A percentile compares a stretch with the other conserved stretches of the same genome.
Conservation (phyloP, 2,888 invertebrate genomes). For the Drosophila maculinotata region DNA sequence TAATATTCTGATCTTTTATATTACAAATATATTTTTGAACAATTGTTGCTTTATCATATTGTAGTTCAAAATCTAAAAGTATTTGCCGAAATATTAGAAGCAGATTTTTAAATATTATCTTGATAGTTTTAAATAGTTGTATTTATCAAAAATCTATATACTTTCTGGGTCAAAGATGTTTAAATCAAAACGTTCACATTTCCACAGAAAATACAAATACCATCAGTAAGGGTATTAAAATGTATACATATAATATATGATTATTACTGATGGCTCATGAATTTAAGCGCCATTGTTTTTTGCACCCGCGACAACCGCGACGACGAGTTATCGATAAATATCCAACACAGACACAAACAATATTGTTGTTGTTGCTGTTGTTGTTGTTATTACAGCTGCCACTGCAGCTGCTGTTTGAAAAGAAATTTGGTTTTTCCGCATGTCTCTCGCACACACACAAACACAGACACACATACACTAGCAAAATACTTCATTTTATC, state of each 20-base stretch:
- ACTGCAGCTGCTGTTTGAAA: constrained; percentile 51
- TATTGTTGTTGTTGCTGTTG: constrained; percentile 55
- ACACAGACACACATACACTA: constrained; percentile 27
- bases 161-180: no score
- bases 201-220: background rate
- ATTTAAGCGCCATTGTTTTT: constrained; percentile 66
- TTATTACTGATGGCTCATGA: constrained; percentile 68
- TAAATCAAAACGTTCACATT: no score
- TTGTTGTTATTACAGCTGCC: constrained; percentile 35
- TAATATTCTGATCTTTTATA: background rate
- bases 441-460: constrained; percentile 40
- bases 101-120: no score
- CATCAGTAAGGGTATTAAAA: background rate
- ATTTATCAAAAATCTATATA: no score
- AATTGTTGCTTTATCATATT: no score
- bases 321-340: constrained; percentile 76
- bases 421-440: constrained; percentile 67
- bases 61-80: no score
- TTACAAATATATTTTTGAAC: no score
- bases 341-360: constrained; percentile 61
- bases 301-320: constrained; percentile 31
- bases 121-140: no score
- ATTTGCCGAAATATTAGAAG: no score
- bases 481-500: constrained; percentile 77
- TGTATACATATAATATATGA: constrained; percentile 67